A percentile compares a stretch with the other conserved stretches of the same genome.
These are phyloP conservation scores for Drosophila ambigua DNA, from an alignment of 1,140 invertebrate species.

Conservation along the genomic window DNA sequence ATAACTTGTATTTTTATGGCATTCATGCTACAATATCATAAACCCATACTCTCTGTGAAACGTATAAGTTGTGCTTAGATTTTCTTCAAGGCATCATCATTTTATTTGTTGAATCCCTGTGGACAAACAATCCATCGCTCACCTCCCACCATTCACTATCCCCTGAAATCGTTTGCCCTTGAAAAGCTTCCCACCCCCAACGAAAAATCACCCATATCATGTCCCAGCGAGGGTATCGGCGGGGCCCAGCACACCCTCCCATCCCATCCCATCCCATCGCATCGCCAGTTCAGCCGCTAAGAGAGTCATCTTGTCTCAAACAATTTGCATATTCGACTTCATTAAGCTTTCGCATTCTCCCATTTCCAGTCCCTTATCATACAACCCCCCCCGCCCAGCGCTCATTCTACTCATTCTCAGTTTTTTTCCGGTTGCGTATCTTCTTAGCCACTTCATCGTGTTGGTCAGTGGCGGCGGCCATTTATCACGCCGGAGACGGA, in stretches of 20 bases:
- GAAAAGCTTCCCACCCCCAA: not conserved
- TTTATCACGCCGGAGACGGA: constrained; percentile 42
- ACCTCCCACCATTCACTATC: too few relatives aligned
- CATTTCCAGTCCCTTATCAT: too few relatives aligned
- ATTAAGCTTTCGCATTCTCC: constrained; percentile 50
- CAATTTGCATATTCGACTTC: constrained; percentile 78
- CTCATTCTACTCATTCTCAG: constrained; percentile 15
- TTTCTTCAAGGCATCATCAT: too few relatives aligned
- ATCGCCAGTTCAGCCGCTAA: constrained; percentile 8
- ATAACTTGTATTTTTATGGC: too few relatives aligned
- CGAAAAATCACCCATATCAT: not conserved
- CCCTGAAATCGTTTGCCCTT: too few relatives aligned
- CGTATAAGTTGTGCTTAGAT: too few relatives aligned
- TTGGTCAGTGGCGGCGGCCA: constrained; percentile 27
- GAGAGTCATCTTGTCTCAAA: constrained; percentile 37
- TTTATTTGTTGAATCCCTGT: too few relatives aligned
- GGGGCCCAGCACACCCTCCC: not conserved
- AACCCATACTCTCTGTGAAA: too few relatives aligned
- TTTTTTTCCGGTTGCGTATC: constrained; percentile 6
- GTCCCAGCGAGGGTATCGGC: not conserved
- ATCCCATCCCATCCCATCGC: too few relatives aligned
- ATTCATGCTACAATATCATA: too few relatives aligned
- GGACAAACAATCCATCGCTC: too few relatives aligned
- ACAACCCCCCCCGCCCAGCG: not conserved
- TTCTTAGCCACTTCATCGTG: constrained; percentile 59